phyloP scores from a whole-genome alignment of 2,113 vertebrate genomes.

The Zeus faber region DNA sequence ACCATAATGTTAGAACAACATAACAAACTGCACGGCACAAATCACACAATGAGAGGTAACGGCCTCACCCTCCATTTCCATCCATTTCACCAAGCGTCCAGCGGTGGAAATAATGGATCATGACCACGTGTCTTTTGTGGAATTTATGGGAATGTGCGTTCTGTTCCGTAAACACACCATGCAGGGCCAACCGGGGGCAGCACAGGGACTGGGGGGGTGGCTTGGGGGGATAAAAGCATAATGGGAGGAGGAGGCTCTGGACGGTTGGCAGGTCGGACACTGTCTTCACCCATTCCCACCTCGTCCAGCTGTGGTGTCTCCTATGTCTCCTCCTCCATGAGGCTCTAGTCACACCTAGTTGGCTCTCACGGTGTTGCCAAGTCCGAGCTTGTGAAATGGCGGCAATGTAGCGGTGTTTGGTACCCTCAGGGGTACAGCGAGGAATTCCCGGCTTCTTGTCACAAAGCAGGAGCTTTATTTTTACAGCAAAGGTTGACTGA shows the following conservation, averaged over 20 bases:
- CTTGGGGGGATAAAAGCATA: not conserved
- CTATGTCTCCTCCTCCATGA: not conserved
- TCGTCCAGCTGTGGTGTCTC: slow-evolving; percentile 9
- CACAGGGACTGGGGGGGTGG: not conserved
- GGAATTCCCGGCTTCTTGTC: not conserved
- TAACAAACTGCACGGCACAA: slow-evolving; percentile 6
- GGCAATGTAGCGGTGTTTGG: not conserved
- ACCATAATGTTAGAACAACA: slow-evolving; percentile 15
- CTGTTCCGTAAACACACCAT: slow-evolving; percentile 35
- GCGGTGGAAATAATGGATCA: slow-evolving; percentile 17
- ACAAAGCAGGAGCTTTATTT: slow-evolving; percentile 5
- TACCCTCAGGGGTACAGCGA: not conserved
- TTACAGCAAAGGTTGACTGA: not conserved
- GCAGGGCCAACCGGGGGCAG: not conserved
- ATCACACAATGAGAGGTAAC: slow-evolving; percentile 23
- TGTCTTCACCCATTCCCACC: slow-evolving; percentile 3
- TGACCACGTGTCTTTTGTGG: slow-evolving; percentile 28
- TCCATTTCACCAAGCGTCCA: slow-evolving; percentile 21
- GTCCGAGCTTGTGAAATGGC: not conserved
- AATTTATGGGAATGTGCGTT: slow-evolving; percentile 30
- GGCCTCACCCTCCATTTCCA: slow-evolving; percentile 18
- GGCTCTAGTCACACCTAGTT: slow-evolving; percentile 3
- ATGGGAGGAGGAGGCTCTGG: not conserved
- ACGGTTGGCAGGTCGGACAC: slow-evolving; percentile 2
- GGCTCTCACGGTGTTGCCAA: not conserved